phyloP scores from a whole-genome alignment of 2,113 vertebrate genomes.

The Oryzias woworae region DNA sequence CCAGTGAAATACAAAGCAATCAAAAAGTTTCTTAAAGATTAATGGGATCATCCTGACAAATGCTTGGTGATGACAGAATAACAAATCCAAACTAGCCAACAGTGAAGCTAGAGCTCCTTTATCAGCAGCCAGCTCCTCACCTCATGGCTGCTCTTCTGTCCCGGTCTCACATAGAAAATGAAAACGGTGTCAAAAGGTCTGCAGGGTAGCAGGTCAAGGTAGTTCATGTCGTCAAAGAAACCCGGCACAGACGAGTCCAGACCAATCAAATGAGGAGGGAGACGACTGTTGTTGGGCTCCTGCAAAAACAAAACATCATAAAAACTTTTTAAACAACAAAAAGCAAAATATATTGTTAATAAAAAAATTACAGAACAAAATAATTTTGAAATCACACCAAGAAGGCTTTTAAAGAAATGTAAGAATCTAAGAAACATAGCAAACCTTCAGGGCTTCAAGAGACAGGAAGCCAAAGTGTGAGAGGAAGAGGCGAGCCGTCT shows the following conservation, averaged over 20 bases:
- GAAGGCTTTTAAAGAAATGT: background rate
- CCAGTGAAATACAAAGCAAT: background rate
- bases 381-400: background rate
- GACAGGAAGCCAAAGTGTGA: constrained; percentile 96
- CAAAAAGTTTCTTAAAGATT: background rate
- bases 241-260: constrained; percentile 90
- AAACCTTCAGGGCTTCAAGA: constrained; percentile 91
- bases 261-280: constrained; percentile 95
- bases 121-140: constrained; percentile 56
- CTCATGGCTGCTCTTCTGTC: constrained; percentile 94
- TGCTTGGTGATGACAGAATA: too few relatives aligned
- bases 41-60: too few relatives aligned
- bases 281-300: constrained; percentile 93
- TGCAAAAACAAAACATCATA: constrained; percentile 39
- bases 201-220: constrained; percentile 91
- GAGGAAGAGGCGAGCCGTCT: constrained; percentile 93
- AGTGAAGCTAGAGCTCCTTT: background rate
- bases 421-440: background rate
- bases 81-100: too few relatives aligned
- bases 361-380: too few relatives aligned
- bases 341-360: background rate
- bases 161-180: constrained; percentile 94
- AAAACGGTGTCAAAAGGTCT: constrained; percentile 97
- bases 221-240: constrained; percentile 94
- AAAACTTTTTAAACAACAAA: background rate